Evolutionary conservation across 2,888 invertebrate genomes (phyloP), one percentile per base, ranked within the genome.

Genomic region (Drosophila siamana): DNA sequence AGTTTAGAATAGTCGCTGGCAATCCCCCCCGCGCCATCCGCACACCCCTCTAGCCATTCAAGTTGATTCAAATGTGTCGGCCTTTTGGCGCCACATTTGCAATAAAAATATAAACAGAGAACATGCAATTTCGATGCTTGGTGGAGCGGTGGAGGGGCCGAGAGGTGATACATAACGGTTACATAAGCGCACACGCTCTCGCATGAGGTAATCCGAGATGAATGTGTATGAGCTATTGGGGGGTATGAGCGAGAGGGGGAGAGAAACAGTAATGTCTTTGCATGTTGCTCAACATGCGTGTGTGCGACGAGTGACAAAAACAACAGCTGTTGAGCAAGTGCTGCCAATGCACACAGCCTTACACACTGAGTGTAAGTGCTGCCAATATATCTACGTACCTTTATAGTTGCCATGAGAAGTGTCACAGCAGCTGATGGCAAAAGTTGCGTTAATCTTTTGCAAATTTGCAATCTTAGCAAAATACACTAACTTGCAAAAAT

Each of bases 51-150:
- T n/a, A 33, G 33, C n/a, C 11, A 33, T 33, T 33, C 9, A 28
- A 28, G 8, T 9, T 8, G 28, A 22, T 11, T 13, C 16, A 11
- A 43, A 47, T 43, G 38, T 41, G 78, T 63, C 78, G 74, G 74
- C 63, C 68, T 78, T 75, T 75, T 78, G 89, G 88, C 89, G 85
- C 88, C 85, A 78, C 75, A 76, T 70, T 81, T 48, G 74, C 85
- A 69, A 81, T 78, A 80, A 78, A 73, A 78, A 69, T 74, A 88
- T 78, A 82, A 82, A 78, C 82, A 87, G 70, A 82, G 60, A 64
- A 57, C 78, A 43, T 78, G 75, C 69, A 79, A 69, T 62, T 40
- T 51, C 54, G 22, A 47, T 55, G 40, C 24, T 15, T 28, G 36
- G 15, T 22, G n/a, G 48, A n/a, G 40, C 24, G 57, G 40, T 4